Conservation (phyloP, 2,797 vertebrate genomes). For the Pagetopsis macropterus region DNA sequence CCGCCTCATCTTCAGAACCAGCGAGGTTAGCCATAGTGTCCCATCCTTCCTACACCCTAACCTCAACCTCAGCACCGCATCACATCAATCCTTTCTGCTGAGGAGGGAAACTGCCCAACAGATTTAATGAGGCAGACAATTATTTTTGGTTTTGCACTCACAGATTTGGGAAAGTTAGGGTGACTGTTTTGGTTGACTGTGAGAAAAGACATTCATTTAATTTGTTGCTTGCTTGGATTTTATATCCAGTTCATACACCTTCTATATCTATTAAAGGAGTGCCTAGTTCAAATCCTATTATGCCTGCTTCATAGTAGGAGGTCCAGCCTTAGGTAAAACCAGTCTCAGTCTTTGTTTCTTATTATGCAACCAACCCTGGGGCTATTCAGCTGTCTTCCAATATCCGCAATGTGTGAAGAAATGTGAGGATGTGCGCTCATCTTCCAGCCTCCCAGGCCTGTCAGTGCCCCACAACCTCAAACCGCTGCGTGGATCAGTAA, state of each 20-base stretch:
- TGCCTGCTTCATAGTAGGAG: slow-evolving; percentile 18
- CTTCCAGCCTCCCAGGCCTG: slow-evolving; percentile 62
- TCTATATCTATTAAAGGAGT: not conserved
- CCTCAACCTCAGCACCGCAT: slow-evolving; percentile 3
- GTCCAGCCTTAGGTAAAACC: slow-evolving; percentile 52
- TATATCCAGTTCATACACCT: slow-evolving; percentile 3
- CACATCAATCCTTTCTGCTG: slow-evolving; percentile 12
- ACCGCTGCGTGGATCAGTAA: slow-evolving; percentile 38
- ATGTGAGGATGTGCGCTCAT: slow-evolving; percentile 60
- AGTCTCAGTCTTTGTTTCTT: slow-evolving; percentile 32
- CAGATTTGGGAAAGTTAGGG: slow-evolving; percentile 1
- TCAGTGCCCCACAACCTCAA: slow-evolving; percentile 58
- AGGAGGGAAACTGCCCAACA: not conserved
- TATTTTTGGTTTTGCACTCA: slow-evolving; percentile 15
- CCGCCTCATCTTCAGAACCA: slow-evolving; percentile 95
- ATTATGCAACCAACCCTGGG: slow-evolving; percentile 56
- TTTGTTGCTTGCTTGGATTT: not conserved
- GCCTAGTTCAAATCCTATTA: slow-evolving; percentile 21
- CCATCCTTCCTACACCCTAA: not conserved
- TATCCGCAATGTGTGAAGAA: slow-evolving; percentile 67
- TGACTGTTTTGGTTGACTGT: slow-evolving; percentile 8
- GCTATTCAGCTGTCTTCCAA: slow-evolving; percentile 63
- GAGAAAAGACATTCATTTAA: not conserved
- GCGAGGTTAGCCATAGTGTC: slow-evolving; percentile 87
- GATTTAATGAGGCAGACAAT: not conserved